phyloP scores from a whole-genome alignment of 2,113 vertebrate genomes.

The Climacteris rufus region DNA sequence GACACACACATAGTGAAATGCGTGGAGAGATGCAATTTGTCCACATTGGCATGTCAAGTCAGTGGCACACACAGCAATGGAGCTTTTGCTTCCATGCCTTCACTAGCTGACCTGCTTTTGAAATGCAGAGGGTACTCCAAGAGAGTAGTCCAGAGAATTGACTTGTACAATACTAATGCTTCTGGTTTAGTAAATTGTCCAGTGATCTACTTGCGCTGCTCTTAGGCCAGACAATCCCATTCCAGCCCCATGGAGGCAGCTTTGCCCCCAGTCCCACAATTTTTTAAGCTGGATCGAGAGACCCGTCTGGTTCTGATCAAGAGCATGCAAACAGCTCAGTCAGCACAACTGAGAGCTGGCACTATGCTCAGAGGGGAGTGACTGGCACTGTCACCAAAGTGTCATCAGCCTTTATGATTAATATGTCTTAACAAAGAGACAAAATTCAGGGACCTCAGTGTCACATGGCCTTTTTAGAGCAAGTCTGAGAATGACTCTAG shows the following conservation, averaged over 20 bases:
- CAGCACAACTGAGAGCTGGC: neutral
- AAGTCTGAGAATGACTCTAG: conserved; percentile 61
- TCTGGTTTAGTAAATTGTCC: neutral
- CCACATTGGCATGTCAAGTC: neutral
- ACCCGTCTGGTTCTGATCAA: neutral
- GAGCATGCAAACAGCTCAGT: neutral
- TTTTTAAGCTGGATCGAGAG: neutral
- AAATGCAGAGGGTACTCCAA: neutral
- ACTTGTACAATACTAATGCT: neutral
- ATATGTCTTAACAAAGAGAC: conserved; percentile 17
- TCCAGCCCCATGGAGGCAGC: neutral
- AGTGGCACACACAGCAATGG: neutral
- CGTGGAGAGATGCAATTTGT: neutral
- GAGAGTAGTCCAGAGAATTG: neutral
- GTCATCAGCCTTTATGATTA: neutral
- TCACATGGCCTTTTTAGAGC: conserved; percentile 43
- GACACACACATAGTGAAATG: neutral
- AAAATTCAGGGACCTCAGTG: conserved; percentile 61
- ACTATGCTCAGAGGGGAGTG: neutral
- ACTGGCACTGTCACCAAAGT: neutral
- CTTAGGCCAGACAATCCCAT: neutral
- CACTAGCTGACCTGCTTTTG: neutral
- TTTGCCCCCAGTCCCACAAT: neutral
- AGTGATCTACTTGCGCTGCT: neutral
- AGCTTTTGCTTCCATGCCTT: neutral